Evolutionary conservation across 2,113 vertebrate genomes (phyloP).

Genomic region (Solenodon paradoxus): DNA sequence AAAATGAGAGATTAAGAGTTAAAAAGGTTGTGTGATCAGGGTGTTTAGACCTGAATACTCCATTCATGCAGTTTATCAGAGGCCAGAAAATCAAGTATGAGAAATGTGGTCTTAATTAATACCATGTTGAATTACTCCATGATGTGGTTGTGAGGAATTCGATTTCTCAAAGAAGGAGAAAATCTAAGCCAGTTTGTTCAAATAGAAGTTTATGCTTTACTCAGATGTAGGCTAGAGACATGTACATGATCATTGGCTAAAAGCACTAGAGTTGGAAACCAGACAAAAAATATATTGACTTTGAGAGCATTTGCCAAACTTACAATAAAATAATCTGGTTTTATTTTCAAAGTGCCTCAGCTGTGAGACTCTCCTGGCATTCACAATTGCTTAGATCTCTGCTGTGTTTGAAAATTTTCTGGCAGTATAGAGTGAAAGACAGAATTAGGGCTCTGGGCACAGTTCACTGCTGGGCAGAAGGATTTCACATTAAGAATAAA

Average conservation of each 20-base stretch:
- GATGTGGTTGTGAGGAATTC: background rate
- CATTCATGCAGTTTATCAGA: background rate
- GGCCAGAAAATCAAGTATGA: background rate
- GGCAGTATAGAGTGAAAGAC: background rate
- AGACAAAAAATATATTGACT: constrained; percentile 37
- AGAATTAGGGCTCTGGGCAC: background rate
- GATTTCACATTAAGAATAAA: constrained; percentile 15
- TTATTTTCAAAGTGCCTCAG: constrained; percentile 45
- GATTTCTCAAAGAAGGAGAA: constrained; percentile 41
- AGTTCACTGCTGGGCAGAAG: background rate
- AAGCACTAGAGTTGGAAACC: constrained; percentile 8
- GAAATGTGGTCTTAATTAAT: constrained; percentile 31
- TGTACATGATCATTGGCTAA: background rate
- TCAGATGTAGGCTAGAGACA: background rate
- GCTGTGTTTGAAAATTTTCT: background rate
- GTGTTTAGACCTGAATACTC: background rate
- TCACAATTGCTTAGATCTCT: background rate
- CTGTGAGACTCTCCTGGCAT: background rate
- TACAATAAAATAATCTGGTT: constrained; percentile 44
- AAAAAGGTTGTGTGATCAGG: background rate
- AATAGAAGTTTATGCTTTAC: constrained; percentile 35
- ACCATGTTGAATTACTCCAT: background rate
- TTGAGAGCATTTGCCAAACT: constrained; percentile 12
- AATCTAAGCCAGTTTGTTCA: background rate
- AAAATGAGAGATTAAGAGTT: background rate